These are phyloP conservation scores for Drosophila subsilvestris DNA, from an alignment of 2,888 invertebrate genomes.

Conservation along the genomic window DNA sequence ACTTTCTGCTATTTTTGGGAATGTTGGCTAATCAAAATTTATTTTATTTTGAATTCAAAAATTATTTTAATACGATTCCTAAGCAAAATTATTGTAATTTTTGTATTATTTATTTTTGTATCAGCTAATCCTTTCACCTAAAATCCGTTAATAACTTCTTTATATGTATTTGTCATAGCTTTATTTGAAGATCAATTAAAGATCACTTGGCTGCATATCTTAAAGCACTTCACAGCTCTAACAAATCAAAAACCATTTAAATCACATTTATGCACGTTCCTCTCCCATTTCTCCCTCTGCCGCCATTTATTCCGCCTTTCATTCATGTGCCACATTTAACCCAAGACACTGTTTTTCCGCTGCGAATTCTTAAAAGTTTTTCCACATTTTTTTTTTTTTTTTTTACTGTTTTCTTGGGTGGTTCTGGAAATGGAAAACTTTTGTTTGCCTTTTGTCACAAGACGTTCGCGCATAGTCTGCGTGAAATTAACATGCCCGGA, in stretches of 20 bases:
- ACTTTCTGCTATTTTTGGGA: too few relatives aligned
- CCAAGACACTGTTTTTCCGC: neutral
- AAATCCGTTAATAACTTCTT: too few relatives aligned
- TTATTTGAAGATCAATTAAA: neutral
- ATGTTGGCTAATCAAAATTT: too few relatives aligned
- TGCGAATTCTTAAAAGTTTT: conserved; percentile 13
- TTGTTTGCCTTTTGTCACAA: conserved; percentile 20
- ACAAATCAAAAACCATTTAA: conserved; percentile 25
- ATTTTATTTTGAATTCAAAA: too few relatives aligned
- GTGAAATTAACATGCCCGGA: conserved; percentile 38
- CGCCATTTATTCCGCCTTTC: neutral
- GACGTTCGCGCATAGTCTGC: conserved; percentile 22
- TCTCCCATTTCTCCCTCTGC: neutral
- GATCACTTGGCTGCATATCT: neutral
- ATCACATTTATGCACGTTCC: conserved; percentile 20
- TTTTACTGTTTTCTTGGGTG: conserved; percentile 2
- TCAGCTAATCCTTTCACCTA: neutral
- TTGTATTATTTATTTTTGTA: neutral
- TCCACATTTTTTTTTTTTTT: neutral
- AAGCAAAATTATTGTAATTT: neutral
- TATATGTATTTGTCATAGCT: too few relatives aligned
- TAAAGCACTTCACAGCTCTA: neutral
- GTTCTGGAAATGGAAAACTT: conserved; percentile 23
- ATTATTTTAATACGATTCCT: too few relatives aligned
- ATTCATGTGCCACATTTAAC: conserved; percentile 20